A percentile compares a stretch with the other conserved stretches of the same genome.
phyloP scores from a whole-genome alignment of 2,113 vertebrate species.

The Ageneiosus marmoratus region DNA sequence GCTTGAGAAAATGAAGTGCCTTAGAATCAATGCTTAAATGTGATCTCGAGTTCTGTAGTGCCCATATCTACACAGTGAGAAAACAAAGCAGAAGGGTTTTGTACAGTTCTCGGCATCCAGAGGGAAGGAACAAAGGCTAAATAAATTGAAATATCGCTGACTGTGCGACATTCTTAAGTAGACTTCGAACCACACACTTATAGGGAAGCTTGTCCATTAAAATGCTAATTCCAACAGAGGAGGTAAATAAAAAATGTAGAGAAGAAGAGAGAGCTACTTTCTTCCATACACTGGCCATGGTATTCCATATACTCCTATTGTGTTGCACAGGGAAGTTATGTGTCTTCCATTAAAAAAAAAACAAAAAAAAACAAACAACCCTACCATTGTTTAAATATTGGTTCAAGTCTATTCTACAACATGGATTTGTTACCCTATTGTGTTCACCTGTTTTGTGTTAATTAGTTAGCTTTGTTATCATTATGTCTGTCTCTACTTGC shows the following conservation, averaged over 20 bases:
- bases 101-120: slow-evolving; percentile 6
- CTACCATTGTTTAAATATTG: neutral
- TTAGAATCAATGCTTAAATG: neutral
- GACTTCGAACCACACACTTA: neutral
- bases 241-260: slow-evolving; percentile 1
- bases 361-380: too few species aligned
- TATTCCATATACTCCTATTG: neutral
- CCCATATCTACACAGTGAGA: neutral
- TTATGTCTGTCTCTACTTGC: too few species aligned
- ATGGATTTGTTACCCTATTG: neutral
- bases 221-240: slow-evolving; percentile 35
- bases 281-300: neutral
- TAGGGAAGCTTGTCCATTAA: slow-evolving; percentile 26
- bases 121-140: neutral
- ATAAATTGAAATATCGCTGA: slow-evolving; percentile 28
- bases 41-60: neutral
- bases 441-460: neutral
- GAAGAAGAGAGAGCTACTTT: neutral
- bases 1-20: slow-evolving; percentile 36
- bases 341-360: neutral
- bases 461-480: too few species aligned
- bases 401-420: neutral
- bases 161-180: slow-evolving; percentile 1
- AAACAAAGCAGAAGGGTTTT: neutral
- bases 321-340: neutral